Conservation (phyloP, 2,888 invertebrate species). For the Cordilura impudica region DNA sequence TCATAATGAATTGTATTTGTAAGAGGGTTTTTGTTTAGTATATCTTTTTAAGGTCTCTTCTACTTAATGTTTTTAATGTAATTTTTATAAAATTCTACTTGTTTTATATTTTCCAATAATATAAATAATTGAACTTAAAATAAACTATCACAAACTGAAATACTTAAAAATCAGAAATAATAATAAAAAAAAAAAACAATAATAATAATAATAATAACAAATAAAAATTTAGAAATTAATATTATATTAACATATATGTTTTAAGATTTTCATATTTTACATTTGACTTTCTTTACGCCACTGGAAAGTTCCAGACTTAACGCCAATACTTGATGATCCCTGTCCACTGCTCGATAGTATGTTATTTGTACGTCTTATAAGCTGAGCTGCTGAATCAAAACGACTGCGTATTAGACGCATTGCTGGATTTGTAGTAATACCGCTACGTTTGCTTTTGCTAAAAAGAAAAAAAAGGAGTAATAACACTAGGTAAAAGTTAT, state of each 20-base stretch:
- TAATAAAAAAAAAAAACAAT: too few relatives aligned
- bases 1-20: slow-evolving; percentile 15
- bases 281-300: slow-evolving; percentile 79
- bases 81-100: slow-evolving; percentile 36
- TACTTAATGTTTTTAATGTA: slow-evolving; percentile 29
- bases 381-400: slow-evolving; percentile 78
- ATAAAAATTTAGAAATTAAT: slow-evolving; percentile 22
- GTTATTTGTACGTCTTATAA: slow-evolving; percentile 78
- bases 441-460: slow-evolving; percentile 86
- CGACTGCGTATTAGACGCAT: slow-evolving; percentile 84
- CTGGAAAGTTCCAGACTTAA: slow-evolving; percentile 78
- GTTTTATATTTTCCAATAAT: slow-evolving; percentile 20
- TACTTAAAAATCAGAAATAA: slow-evolving; percentile 59
- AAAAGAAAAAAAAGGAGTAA: slow-evolving; percentile 33
- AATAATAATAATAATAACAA: slow-evolving; percentile 53
- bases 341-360: slow-evolving; percentile 77
- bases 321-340: slow-evolving; percentile 78
- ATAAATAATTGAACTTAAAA: slow-evolving; percentile 53
- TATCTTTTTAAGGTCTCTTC: slow-evolving; percentile 46
- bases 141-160: slow-evolving; percentile 62
- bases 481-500: too few relatives aligned
- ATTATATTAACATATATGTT: neutral
- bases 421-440: slow-evolving; percentile 91
- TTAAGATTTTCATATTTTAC: slow-evolving; percentile 69
- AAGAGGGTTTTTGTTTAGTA: neutral